Evolutionary conservation across 2,797 vertebrate genomes (phyloP), one percentile per base, ranked within the genome.

Genomic region (Sarcoramphus papa): DNA sequence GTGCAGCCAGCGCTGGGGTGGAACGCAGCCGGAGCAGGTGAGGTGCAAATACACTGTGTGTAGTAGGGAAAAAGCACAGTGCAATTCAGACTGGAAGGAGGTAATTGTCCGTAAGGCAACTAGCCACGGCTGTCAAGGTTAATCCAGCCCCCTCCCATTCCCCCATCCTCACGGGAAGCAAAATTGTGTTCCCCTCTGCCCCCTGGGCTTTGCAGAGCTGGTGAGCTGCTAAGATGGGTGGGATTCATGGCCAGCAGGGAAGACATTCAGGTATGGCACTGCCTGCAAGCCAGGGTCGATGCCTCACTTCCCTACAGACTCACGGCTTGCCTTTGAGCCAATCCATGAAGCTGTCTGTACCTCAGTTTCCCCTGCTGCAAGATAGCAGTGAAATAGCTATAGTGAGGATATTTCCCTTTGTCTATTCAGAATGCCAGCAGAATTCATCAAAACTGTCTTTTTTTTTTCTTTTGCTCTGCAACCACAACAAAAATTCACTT

Each of bases 281-380:
- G 45, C 77, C 62, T 65, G 27, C 22, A 45, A 57, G 15, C 25
- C n/a, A n/a, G 31, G 41, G 77, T 22, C 1, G 1, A 50, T 67
- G 47, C 31, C 45, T 75, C 2, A 0, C 25, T 81, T 62, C 77
- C 53, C 53, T n/a, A 10, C n/a, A 64, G 60, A 50, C 6, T 60
- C 65, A 64, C 43, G 84, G 53, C 25, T 72, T 89, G 74, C 23
- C 59, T 87, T 75, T 57, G n/a, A 82, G 59, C 12, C 57, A 78
- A 31, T 6, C 15, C 27, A 16, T 28, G 33, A 72, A 73, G 35
- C 17, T 57, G 22, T 3, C 60, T 2, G 12, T 83, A 60, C 78
- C 85, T 96, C 85, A 35, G 78, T 75, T 93, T 90, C n/a, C 43
- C 41, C 19, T 88, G 24, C 85, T 93, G 37, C 69, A 84, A 72